Base-by-base conservation (phyloP, 2,888 invertebrate genomes). In the Bhutanitis thaidina region DNA sequence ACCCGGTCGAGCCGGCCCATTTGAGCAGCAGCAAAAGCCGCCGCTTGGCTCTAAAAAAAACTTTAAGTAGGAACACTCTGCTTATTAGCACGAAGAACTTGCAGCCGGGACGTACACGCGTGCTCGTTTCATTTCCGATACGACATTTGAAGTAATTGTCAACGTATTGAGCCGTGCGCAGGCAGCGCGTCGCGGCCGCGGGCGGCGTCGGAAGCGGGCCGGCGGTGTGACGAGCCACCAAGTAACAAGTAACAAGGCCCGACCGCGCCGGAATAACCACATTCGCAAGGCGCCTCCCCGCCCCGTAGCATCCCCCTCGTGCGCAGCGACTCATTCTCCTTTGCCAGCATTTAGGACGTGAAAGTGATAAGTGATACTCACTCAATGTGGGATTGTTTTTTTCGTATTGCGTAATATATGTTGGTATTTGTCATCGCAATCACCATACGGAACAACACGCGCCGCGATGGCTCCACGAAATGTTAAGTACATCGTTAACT, bases 261-360 rank as follows among this genome's bases (percentile, higher is more conserved):
- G 27, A 34, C 5, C 12, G 34, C 34, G 34, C 1, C 34, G 34
- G 34, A n/a, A 34, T 7, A 34, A 34, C 7, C 34, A 34, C 13
- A 34, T 34, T 34, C 7, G 13, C 34, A 13, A 12, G 12, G 34
- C 34, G 34, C 12, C 34, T 34, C 34, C 34, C 34, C 34, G 34
- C 34, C 4, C 34, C 9, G 20, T 34, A 34, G 7, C 34, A 5
- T 34, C 10, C 34, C 34, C 34, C 34, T 34, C 34, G 12, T 13
- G 14, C 15, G 10, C 4, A 27, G 20, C 37, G 37, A 15, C 30
- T 49, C 40, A 50, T 51, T 37, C 41, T 40, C 43, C 46, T 41
- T 34, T 5, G 37, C 37, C 41, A 25, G 51, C 41, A 51, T 51
- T 46, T 7, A 34, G 45, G 48, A 44, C 43, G 48, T 43, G 39